Evolutionary conservation across 2,113 vertebrate genomes (phyloP), one percentile per base, ranked within the genome.

Genomic region (Bubo scandiacus): DNA sequence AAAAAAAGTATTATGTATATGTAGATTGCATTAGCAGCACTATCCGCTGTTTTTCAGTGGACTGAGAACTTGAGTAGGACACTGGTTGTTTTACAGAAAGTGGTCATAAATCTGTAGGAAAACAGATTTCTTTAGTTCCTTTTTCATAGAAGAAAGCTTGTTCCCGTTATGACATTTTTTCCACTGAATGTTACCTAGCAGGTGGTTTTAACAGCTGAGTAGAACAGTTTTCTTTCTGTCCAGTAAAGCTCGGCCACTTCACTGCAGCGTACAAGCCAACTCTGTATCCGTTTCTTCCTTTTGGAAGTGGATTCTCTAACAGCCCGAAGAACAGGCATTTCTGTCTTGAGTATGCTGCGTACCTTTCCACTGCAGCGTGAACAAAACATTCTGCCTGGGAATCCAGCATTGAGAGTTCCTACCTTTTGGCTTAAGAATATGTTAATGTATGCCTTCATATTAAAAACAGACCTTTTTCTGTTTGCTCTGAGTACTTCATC

Each of bases 281-380:
- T 13, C 47, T 14, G 2, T 40, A 11, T 29, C 27, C 15, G 1
- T 43, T 74, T 19, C 25, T 42, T 65, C 26, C 26, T 59, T 78
- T 42, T 70, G 36, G 34, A 42, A 86, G 59, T 0, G 0, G 32
- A 11, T 65, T 10, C 7, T 85, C 21, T 51, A 54, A 27, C 27
- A 57, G 40, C 19, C 51, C 47, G 15, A 38, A 38, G 17, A 63
- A 34, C 23, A 62, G 19, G 8, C 7, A 17, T 58, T 49, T 77
- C 52, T 54, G 1, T 78, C 68, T 88, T 17, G 47, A 18, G 19
- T 38, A 12, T 16, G 4, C 22, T 23, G 1, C 2, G 0, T 26
- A 6, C 26, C 36, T n/a, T 90, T 25, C 52, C 36, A 6, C 6
- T 38, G 9, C 12, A 47, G n/a, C 43, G 16, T 45, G 43, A 45